Conservation (phyloP, 1,140 invertebrate species). For the Pogonomyrmex californicus region DNA sequence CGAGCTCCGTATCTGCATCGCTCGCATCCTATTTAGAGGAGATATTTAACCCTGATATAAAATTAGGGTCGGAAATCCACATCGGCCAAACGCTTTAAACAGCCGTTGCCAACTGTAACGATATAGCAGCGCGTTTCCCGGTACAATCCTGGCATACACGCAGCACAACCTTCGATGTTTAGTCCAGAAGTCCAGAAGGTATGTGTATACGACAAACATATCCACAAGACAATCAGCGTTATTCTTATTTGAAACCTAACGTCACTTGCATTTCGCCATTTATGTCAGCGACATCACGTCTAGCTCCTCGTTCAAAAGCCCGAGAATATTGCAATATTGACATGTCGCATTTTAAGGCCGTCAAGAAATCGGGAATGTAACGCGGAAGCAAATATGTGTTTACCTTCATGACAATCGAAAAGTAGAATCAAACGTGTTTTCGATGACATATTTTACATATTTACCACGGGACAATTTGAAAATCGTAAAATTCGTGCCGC, state of each 20-base stretch:
- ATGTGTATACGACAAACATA: background rate
- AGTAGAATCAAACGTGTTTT: background rate
- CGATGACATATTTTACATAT: background rate
- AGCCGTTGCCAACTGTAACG: conserved; percentile 5
- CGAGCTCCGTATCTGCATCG: background rate
- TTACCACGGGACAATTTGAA: background rate
- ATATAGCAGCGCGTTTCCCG: no score
- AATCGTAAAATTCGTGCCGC: background rate
- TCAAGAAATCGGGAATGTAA: conserved; percentile 31
- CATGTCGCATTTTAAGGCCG: conserved; percentile 35
- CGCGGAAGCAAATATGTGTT: background rate
- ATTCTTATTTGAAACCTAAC: conserved; percentile 16
- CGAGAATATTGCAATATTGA: conserved; percentile 39
- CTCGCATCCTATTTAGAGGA: conserved; percentile 34
- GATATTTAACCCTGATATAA: conserved; percentile 40
- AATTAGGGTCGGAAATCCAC: conserved; percentile 37
- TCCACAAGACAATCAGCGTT: background rate
- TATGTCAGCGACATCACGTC: conserved; percentile 16
- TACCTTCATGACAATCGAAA: conserved; percentile 28
- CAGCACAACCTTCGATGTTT: background rate
- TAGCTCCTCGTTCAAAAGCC: background rate
- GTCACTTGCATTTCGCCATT: conserved; percentile 17
- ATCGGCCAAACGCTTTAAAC: conserved; percentile 25
- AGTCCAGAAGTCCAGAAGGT: background rate
- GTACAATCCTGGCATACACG: background rate